Base-by-base conservation (phyloP, 2,797 vertebrate genomes). In the Lepilemur ruficaudatus region DNA sequence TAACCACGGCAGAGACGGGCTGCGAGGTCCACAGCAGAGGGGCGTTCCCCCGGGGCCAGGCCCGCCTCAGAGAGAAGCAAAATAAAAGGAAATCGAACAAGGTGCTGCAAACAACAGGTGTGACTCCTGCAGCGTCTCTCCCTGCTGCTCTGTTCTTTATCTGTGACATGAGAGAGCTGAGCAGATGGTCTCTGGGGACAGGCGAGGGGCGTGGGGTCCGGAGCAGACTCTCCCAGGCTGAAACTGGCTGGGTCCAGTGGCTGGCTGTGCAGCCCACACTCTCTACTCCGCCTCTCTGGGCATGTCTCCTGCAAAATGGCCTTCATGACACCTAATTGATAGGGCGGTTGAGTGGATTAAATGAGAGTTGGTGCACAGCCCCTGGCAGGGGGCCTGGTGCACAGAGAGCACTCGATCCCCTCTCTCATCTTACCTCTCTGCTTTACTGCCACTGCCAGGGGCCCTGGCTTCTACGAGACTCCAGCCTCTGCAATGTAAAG, bases 281-380 rank as follows among this genome's bases (percentile, higher is more conserved):
- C 46, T 10, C 13, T 12, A 48, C 46, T 48, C 46, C 12, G 17
- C 50, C 50, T 84, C 86, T 87, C 76, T 35, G 10, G 20, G 43
- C 0, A 0, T 69, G 8, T 76, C 52, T 84, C 52, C 46, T 35
- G 12, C 48, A 61, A 81, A 38, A 22, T 4, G 7, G 61, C 10
- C 0, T 32, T n/a, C 18, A 17, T 20, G 41, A 46, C 61, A 69
- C 14, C 41, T 61, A 20, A 55, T 0, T 22, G 3, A 43, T 4
- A 23, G 20, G 2, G 4, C 32, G 4, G 30, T 35, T 14, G 52
- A 13, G 15, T 38, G 11, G 17, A 20, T 50, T n/a, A 23, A 61
- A 41, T 20, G 22, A 14, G 15, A 1, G 25, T 57, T 15, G 3
- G 12, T 20, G 8, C 13, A 12, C 28, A 35, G 17, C 41, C 32